Percentiles rank a stretch among this genome's conserved stretches.
Evolutionary conservation across 23 tunicate species (phyloP).

Genomic region (Ascidia mentula): DNA sequence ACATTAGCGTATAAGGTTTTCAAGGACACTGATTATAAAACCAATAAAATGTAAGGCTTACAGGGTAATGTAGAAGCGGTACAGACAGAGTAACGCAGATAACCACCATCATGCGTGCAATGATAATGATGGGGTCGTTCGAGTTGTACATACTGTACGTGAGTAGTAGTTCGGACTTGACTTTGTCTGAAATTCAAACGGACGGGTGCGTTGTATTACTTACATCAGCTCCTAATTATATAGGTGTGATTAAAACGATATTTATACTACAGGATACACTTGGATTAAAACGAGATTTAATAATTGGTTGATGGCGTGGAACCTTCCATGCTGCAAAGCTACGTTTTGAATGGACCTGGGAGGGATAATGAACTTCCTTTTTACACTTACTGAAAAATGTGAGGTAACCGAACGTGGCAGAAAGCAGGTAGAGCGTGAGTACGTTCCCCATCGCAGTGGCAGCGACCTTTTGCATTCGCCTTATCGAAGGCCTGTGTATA

Average conservation of each 20-base stretch:
- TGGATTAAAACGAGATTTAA: no score
- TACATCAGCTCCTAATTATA: no score
- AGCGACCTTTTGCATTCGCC: conserved; percentile 79
- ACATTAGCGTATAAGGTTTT: no score
- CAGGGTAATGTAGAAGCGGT: conserved; percentile 88
- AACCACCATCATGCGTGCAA: conserved; percentile 77
- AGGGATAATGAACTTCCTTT: no score
- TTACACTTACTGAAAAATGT: conserved; percentile 84
- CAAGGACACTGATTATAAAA: no score
- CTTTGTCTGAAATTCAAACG: conserved; percentile 52
- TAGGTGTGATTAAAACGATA: no score
- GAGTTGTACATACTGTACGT: conserved; percentile 69
- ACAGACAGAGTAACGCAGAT: conserved; percentile 76
- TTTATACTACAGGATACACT: no score
- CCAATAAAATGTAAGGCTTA: no score
- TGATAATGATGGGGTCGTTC: conserved; percentile 41
- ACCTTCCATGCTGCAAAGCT: no score
- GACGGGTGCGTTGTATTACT: no score
- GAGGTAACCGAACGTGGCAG: conserved; percentile 77
- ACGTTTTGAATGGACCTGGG: no score
- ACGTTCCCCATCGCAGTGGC: conserved; percentile 49
- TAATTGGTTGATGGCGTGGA: no score
- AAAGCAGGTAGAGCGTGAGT: conserved; percentile 36
- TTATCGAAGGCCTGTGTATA: conserved; percentile 54
- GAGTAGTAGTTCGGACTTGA: conserved; percentile 69